A percentile compares a stretch with the other conserved stretches of the same genome.
These are phyloP conservation scores for Drosophila cardini DNA, from an alignment of 1,140 invertebrate species.

Conservation along the genomic window DNA sequence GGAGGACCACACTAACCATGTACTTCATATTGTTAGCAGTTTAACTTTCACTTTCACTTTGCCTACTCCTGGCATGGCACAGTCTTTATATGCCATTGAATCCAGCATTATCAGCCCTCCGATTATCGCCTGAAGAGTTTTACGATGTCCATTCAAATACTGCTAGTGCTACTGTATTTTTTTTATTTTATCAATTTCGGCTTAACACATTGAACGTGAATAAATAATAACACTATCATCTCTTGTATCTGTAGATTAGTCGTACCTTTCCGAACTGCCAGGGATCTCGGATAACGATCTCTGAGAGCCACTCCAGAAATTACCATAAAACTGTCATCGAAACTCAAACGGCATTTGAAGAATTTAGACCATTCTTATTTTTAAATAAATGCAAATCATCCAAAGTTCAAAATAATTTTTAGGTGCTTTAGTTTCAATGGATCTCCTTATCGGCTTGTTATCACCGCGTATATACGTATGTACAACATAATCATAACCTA, in stretches of 20 bases:
- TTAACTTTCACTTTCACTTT: conserved; percentile 73
- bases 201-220: conserved; percentile 19
- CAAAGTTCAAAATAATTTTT: neutral
- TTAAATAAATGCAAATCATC: conserved; percentile 13
- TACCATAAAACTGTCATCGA: conserved; percentile 60
- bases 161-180: conserved; percentile 25
- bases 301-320: conserved; percentile 42
- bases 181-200: conserved; percentile 34
- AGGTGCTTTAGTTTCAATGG: no score
- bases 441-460: no score
- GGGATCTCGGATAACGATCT: conserved; percentile 57
- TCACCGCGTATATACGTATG: no score
- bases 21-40: conserved; percentile 59
- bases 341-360: conserved; percentile 8
- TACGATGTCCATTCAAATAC: conserved; percentile 60
- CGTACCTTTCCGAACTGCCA: conserved; percentile 25
- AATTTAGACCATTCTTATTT: conserved; percentile 27
- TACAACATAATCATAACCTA: no score
- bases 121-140: conserved; percentile 69
- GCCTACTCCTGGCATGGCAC: neutral
- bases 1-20: conserved; percentile 59
- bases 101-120: conserved; percentile 32
- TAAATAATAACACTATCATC: conserved; percentile 45
- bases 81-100: conserved; percentile 49
- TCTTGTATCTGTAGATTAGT: neutral